Evolutionary conservation across 2,888 invertebrate genomes (phyloP), one percentile per base, ranked within the genome.

Genomic region (Drosophila fungiperda): DNA sequence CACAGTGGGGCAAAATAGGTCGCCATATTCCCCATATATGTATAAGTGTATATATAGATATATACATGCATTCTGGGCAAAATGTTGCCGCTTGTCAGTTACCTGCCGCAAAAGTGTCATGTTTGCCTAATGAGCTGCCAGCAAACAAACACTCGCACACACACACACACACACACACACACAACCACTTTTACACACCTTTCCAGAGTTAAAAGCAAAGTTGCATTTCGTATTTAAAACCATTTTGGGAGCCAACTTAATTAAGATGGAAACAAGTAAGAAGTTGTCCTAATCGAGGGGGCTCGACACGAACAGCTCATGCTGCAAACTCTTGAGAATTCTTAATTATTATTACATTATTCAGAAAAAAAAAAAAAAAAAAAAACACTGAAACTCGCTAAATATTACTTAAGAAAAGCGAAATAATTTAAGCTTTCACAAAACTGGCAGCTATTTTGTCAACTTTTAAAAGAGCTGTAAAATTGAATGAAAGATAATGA

Each of bases 41-140:
- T 49, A 58, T 29, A 29, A 5, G 6, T 29, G 6, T 29, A 81
- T 71, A 60, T 52, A 53, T 65, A 40, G 45, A 58, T 62, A 64
- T 55, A 69, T 80, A 73, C 77, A 72, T 57, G 20, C 67, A 73
- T 71, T 70, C 74, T 63, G 76, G 64, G 55, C 36, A 52, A 52
- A 33, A 52, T 58, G 61, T 23, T 32, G 53, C 55, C 53, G 60
- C 58, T 69, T 76, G 70, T 50, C 52, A 61, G 61, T 40, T 48
- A 54, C 67, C 60, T 55, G 53, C 57, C 66, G 63, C 72, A 67
- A 64, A 35, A 62, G 73, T 68, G 82, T 68, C 73, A 68, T 77
- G 78, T 77, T 78, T 78, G 78, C 67, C 78, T 78, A 78, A 78
- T 81, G 78, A 78, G 72, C 57, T 45, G 58, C 78, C 63, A n/a